These are phyloP conservation scores for Potamilus streckersoni DNA, from an alignment of 1,140 invertebrate species.

Conservation along the genomic window DNA sequence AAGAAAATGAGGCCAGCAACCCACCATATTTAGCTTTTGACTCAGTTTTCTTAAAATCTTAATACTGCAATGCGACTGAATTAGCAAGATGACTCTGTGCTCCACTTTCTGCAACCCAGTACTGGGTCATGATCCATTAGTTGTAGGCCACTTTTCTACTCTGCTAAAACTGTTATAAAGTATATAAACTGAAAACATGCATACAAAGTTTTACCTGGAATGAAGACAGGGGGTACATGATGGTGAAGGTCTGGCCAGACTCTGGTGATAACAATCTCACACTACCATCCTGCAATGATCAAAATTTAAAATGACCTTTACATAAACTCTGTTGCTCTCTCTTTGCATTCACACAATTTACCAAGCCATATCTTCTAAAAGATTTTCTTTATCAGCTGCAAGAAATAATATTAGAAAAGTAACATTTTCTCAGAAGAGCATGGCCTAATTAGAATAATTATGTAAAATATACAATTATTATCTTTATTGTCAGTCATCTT, in stretches of 20 bases:
- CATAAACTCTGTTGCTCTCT: too few relatives aligned
- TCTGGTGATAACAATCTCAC: slow-evolving; percentile 44
- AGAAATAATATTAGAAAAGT: too few relatives aligned
- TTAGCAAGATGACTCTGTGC: neutral
- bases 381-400: too few relatives aligned
- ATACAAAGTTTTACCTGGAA: slow-evolving; percentile 35
- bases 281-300: slow-evolving; percentile 43
- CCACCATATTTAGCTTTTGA: neutral
- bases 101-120: too few relatives aligned
- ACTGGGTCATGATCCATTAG: too few relatives aligned
- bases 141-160: neutral
- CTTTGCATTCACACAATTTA: too few relatives aligned
- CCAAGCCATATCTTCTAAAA: too few relatives aligned
- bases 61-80: neutral
- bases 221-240: slow-evolving; percentile 44
- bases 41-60: neutral
- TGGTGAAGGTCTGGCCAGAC: slow-evolving; percentile 40
- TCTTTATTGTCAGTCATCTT: too few relatives aligned
- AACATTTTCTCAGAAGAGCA: too few relatives aligned
- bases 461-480: too few relatives aligned
- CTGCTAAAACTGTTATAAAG: neutral
- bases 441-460: too few relatives aligned
- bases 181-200: neutral
- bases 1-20: neutral
- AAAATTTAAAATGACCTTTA: neutral